A percentile compares a stretch with the other conserved stretches of the same genome.
Evolutionary conservation across 2,888 invertebrate genomes (phyloP).

Genomic region (Calephelis perditalis): DNA sequence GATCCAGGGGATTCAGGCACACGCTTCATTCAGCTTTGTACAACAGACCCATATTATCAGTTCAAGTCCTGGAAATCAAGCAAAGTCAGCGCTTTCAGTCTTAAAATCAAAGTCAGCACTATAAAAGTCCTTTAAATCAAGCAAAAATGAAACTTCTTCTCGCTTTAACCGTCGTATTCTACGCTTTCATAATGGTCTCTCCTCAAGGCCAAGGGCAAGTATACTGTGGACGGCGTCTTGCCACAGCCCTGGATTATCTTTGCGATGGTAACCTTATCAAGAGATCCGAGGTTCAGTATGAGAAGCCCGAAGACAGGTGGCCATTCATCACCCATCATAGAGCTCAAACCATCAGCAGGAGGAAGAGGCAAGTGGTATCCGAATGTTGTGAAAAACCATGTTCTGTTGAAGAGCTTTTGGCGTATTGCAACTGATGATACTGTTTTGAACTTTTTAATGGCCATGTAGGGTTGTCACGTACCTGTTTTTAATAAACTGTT

Average conservation of each 20-base stretch:
- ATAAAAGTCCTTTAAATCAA: no score
- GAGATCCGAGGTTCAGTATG: not conserved
- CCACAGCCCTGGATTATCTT: not conserved
- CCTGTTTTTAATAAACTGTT: no score
- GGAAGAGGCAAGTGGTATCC: constrained; percentile 33
- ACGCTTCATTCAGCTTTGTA: no score
- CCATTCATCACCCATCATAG: constrained; percentile 3
- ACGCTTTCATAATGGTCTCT: not conserved
- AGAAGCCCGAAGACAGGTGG: not conserved
- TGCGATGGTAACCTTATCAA: constrained; percentile 6
- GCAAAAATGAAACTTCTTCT: constrained; percentile 2
- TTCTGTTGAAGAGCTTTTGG: constrained; percentile 33
- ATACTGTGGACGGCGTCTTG: not conserved
- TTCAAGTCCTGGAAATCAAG: no score
- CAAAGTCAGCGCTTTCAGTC: no score
- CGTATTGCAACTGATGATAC: constrained; percentile 33
- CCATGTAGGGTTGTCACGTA: not conserved
- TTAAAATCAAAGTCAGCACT: no score
- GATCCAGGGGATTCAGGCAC: no score
- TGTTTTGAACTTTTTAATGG: not conserved
- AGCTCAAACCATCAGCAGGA: constrained; percentile 2
- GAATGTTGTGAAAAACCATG: constrained; percentile 43
- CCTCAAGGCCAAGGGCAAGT: not conserved
- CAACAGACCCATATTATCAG: no score
- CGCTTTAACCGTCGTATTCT: not conserved